Base-by-base conservation (phyloP, 2,888 invertebrate species). In the Lithophane ornitopus region DNA sequence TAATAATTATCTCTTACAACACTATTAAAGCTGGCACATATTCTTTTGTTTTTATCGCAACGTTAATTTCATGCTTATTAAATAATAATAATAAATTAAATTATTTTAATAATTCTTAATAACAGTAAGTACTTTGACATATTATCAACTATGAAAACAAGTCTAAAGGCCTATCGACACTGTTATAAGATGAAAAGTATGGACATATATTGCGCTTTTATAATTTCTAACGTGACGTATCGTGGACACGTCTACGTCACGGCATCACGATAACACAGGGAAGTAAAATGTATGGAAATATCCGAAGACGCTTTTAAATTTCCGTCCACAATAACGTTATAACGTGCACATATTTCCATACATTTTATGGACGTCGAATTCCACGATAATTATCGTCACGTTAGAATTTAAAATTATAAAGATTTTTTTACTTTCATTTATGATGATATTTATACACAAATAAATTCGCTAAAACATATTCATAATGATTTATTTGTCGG, bases 21-120 rank as follows among this genome's bases (percentile, higher is more conserved):
- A 89, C 96, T 96, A 96, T 96, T 96, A 96, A 96, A 96, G 96
- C 96, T 96, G 95, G 93, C 93, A 94, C 94, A 87, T 88, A 77
- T 93, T 93, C 89, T 90, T 91, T 93, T 94, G 92, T 92, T 94
- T 95, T 94, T 82, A 93, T 91, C 93, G 94, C 92, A 89, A 89
- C 87, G 89, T 92, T 93, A 93, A 91, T 90, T 90, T 88, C 87
- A 28, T 81, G 78, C 79, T 79, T 54, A 67, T 85, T 80, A 85
- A 85, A 83, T 78, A 81, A 82, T 54, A 26, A 56, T 79, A 81
- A 81, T 71, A 84, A 84, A 72, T 81, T 69, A 78, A 74, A 80
- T 77, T 70, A 85, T 75, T 76, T 59, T 76, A 78, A 68, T 78
- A 65, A 72, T 52, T 71, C 26, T 26, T 81, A 76, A 70, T 65